Evolutionary conservation across 2,113 vertebrate species (phyloP), one percentile per base, ranked within the genome.

Genomic region (Gnathonemus echidnorhynchus): DNA sequence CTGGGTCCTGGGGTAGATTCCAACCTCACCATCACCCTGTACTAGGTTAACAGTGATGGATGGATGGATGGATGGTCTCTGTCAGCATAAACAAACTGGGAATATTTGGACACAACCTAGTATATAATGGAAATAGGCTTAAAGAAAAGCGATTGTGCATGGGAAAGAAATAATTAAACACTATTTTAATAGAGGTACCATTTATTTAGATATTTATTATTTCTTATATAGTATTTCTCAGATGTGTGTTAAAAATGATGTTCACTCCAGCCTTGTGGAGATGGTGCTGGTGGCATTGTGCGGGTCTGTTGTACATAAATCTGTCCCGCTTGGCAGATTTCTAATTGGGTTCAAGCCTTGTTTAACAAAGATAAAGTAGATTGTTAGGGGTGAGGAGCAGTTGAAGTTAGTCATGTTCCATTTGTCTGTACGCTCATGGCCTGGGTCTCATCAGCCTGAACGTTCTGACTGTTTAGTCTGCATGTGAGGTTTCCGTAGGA

Each of bases 331-430:
- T 93, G 93, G 93, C 94, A 93, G 93, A 52, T 94, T 93, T 93
- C 94, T 95, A 95, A 94, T 94, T 94, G 94, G 92, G 93, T 95
- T 94, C 94, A 93, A 94, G 94, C 91, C 94, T 95, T 94, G 92
- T 95, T 95, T 94, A 95, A 95, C 94, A 95, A 95, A 94, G 94
- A 95, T 92, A 90, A 92, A 95, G 95, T 92, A 92, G 94, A 93
- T 95, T 94, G 93, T 95, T 94, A 92, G 93, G 90, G 91, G 89
- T 93, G 93, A 93, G 92, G 91, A 83, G 92, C 93, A 90, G 94
- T 94, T 94, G 92, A 95, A 95, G 95, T 94, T 93, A 95, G 92
- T 91, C 90, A 88, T 93, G 92, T 85, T 88, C 56, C 39, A 46
- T 88, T 66, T 39, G 27, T 62, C 87, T 88, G 13, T 58, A 1